These are phyloP conservation scores for Drosophila obscura DNA, from an alignment of 1,140 invertebrate genomes.

Conservation along the genomic window DNA sequence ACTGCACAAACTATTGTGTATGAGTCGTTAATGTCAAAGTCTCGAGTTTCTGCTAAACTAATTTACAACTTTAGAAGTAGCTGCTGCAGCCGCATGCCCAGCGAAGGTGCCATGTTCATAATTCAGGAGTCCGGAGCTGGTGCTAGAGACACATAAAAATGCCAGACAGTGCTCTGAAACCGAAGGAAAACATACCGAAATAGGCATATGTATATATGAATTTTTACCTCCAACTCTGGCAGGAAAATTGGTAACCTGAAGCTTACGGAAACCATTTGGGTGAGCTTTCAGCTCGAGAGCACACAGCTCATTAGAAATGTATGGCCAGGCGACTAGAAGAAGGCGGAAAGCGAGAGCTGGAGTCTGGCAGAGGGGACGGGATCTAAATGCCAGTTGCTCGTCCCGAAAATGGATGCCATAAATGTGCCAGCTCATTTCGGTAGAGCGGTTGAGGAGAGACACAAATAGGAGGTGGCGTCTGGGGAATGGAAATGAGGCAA, in stretches of 20 bases:
- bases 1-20: background rate
- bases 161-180: slow-evolving; percentile 32
- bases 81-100: too few species aligned
- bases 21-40: slow-evolving; percentile 16
- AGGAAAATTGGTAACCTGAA: slow-evolving; percentile 42
- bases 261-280: slow-evolving; percentile 33
- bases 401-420: slow-evolving; percentile 75
- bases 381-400: slow-evolving; percentile 64
- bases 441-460: background rate
- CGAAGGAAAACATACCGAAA: slow-evolving; percentile 25
- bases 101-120: slow-evolving; percentile 16
- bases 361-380: slow-evolving; percentile 25
- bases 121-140: slow-evolving; percentile 20
- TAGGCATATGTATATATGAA: slow-evolving; percentile 60
- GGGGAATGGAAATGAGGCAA: slow-evolving; percentile 51
- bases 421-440: slow-evolving; percentile 76
- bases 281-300: slow-evolving; percentile 54
- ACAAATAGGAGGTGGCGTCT: background rate
- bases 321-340: slow-evolving; percentile 31
- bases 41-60: slow-evolving; percentile 46
- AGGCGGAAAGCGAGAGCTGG: slow-evolving; percentile 4
- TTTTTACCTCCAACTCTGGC: slow-evolving; percentile 14
- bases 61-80: slow-evolving; percentile 50
- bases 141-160: slow-evolving; percentile 31
- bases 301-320: slow-evolving; percentile 77